These are phyloP conservation scores for Tangachromis dhanisi DNA, from an alignment of 2,113 vertebrate species.

Conservation along the genomic window DNA sequence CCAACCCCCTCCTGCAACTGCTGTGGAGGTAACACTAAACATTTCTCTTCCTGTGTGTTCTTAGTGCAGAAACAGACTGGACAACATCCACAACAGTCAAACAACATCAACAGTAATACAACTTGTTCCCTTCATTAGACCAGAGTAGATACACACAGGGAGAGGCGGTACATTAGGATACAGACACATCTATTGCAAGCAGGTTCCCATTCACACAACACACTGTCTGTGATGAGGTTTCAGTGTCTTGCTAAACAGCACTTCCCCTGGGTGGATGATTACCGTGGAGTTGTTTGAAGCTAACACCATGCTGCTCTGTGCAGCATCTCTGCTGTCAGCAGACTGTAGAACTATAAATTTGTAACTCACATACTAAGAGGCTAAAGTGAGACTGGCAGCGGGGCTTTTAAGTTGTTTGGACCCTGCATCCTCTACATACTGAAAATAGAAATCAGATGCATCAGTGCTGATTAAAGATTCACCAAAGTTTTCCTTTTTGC, in stretches of 20 bases:
- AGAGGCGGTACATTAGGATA: not conserved
- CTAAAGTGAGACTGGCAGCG: not conserved
- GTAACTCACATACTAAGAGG: not conserved
- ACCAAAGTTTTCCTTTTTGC: not conserved
- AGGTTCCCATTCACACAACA: not conserved
- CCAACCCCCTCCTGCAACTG: not conserved
- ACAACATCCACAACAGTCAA: constrained; percentile 49
- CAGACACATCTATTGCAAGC: not conserved
- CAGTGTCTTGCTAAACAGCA: not conserved
- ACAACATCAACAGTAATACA: constrained; percentile 39
- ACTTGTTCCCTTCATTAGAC: constrained; percentile 88
- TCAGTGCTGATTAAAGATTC: not conserved
- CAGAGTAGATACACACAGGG: constrained; percentile 47
- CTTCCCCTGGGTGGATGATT: not conserved
- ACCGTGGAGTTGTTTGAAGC: not conserved
- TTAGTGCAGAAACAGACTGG: constrained; percentile 68
- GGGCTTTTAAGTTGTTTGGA: not conserved
- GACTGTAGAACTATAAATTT: not conserved
- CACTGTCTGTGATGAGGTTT: not conserved
- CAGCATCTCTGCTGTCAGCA: not conserved
- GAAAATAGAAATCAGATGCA: not conserved
- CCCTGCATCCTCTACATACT: not conserved
- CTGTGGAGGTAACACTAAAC: constrained; percentile 53
- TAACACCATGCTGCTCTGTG: not conserved
- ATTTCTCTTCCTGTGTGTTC: constrained; percentile 51